These are phyloP conservation scores for Euzetes globulus DNA, from an alignment of 2,888 invertebrate species.

Conservation along the genomic window DNA sequence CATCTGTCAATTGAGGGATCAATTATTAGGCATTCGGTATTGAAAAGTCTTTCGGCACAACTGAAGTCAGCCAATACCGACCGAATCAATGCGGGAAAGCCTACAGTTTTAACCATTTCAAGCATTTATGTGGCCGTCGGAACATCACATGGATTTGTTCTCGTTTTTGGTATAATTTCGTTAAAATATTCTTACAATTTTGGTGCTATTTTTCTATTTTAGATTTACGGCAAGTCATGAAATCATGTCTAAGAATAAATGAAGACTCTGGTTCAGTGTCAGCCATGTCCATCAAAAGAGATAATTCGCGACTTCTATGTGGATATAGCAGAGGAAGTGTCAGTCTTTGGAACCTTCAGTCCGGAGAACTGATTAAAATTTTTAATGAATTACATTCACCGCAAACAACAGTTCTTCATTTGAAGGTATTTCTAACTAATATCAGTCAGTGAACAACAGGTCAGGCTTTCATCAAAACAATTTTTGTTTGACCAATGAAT, in stretches of 20 bases:
- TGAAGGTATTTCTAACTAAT: constrained; percentile 52
- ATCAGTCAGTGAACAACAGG: constrained; percentile 32
- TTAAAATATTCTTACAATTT: background rate
- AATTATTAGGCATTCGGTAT: constrained; percentile 65
- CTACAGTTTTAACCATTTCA: constrained; percentile 58
- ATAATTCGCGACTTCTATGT: constrained; percentile 73
- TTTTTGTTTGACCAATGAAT: too few species aligned
- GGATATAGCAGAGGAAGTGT: constrained; percentile 67
- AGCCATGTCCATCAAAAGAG: constrained; percentile 71
- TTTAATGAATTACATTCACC: constrained; percentile 73
- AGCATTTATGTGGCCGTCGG: constrained; percentile 65
- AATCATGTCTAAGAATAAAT: constrained; percentile 68
- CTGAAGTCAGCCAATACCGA: constrained; percentile 73
- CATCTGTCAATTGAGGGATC: constrained; percentile 54
- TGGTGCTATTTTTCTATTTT: background rate
- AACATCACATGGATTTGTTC: constrained; percentile 82
- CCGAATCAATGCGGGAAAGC: constrained; percentile 76
- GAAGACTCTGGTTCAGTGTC: constrained; percentile 57
- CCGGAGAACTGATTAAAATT: constrained; percentile 64
- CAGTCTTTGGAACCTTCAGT: constrained; percentile 73
- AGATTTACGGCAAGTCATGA: constrained; percentile 64
- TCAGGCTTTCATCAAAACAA: background rate
- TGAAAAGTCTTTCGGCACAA: constrained; percentile 84
- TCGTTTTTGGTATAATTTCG: constrained; percentile 62
- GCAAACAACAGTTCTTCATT: constrained; percentile 70